Evolutionary conservation across 1,140 invertebrate genomes (phyloP).

Genomic region (Cecropterus lyciades): DNA sequence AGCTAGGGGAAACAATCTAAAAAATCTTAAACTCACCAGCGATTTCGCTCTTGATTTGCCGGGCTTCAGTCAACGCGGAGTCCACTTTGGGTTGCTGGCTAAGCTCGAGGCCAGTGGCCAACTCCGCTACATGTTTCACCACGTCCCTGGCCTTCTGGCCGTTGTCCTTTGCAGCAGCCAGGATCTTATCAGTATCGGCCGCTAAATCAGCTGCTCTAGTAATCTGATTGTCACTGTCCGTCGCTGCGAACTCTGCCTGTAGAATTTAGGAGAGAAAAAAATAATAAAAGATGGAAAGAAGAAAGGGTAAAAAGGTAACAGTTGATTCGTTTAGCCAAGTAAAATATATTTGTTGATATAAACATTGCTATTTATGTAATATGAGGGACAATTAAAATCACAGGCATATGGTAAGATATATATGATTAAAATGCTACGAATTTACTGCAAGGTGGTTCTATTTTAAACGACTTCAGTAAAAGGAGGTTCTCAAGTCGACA

Average conservation of each 20-base stretch:
- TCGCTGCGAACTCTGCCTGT: slow-evolving; percentile 80
- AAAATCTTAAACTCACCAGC: slow-evolving; percentile 77
- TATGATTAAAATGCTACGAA: no score
- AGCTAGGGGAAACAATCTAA: no score
- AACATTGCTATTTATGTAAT: no score
- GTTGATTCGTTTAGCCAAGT: no score
- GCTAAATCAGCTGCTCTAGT: slow-evolving; percentile 84
- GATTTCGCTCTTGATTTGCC: slow-evolving; percentile 88
- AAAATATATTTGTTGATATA: no score
- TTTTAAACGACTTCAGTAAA: no score
- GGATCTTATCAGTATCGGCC: slow-evolving; percentile 83
- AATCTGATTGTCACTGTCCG: slow-evolving; percentile 83
- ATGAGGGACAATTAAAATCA: no score
- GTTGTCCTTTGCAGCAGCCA: slow-evolving; percentile 82
- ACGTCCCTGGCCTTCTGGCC: slow-evolving; percentile 84
- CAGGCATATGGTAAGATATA: no score
- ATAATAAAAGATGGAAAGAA: no score
- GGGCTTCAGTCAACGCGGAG: slow-evolving; percentile 89
- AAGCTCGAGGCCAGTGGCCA: slow-evolving; percentile 88
- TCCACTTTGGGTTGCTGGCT: slow-evolving; percentile 90
- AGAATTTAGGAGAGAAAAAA: not conserved
- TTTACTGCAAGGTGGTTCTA: no score
- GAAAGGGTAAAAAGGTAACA: no score
- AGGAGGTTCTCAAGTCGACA: no score
- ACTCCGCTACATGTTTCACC: slow-evolving; percentile 87